Base-by-base conservation (phyloP, 2,113 vertebrate genomes). In the Protomyctophum bolini region DNA sequence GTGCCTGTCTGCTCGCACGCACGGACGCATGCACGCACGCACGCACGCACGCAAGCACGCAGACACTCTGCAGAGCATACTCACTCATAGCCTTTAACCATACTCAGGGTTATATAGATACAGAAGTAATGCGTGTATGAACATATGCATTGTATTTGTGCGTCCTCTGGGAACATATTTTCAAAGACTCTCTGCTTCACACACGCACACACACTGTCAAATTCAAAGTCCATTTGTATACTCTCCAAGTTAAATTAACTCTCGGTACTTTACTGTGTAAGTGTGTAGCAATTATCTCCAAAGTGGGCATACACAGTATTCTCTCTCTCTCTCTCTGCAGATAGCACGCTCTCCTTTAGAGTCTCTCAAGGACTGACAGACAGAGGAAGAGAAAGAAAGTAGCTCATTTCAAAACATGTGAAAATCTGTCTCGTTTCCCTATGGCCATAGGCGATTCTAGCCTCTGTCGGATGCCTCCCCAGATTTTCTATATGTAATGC, bases 311-410 rank as follows among this genome's bases (percentile, higher is more conserved):
- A 41, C 33, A 41, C 33, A 85, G 75, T 84, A 81, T 73, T 41
- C 33, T 41, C 33, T 41, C 33, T 41, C 33, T 76, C 69, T 62
- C 8, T 15, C 84, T 78, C 83, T 73, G 79, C 75, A 73, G 83
- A 75, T 84, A 86, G 84, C 72, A 76, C 65, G 57, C 68, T 79
- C 67, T 82, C 76, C 77, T 87, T 87, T 75, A 75, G 70, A 80
- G 68, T 67, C 33, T 74, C 74, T 85, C 70, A 83, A 70, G 78
- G 77, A 86, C 83, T 47, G 67, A 62, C 67, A 70, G 66, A 57
- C 52, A 69, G 69, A 12, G 69, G 68, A 65, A 79, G n/a, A 48
- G 64, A 68, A 66, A 41, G 63, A 63, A 50, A 71, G 29, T 50
- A 63, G 57, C 54, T 77, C 12, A 14, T 29, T 15, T 47, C 48